phyloP scores from a whole-genome alignment of 2,888 invertebrate species.

The Drosophila aldrichi region DNA sequence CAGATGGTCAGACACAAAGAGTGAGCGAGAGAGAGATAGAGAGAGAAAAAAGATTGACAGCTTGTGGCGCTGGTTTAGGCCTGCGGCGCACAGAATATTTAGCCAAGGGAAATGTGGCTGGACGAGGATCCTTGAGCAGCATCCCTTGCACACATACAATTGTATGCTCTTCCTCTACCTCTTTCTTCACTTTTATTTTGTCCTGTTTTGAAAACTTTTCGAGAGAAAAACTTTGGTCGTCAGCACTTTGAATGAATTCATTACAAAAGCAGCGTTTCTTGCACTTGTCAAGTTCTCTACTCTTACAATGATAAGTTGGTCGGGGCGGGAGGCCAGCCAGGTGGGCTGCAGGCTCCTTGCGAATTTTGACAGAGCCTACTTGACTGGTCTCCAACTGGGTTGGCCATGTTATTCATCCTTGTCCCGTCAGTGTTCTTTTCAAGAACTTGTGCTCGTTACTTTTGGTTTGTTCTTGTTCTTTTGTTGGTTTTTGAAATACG shows the following conservation, averaged over 20 bases:
- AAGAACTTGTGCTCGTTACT: constrained; percentile 68
- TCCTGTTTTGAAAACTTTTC: constrained; percentile 41
- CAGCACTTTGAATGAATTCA: constrained; percentile 70
- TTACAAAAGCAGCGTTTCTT: constrained; percentile 61
- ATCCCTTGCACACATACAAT: constrained; percentile 17
- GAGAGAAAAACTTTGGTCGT: constrained; percentile 50
- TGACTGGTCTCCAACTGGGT: constrained; percentile 40
- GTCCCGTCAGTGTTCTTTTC: constrained; percentile 16
- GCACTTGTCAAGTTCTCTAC: constrained; percentile 57
- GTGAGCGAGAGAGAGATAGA: no score
- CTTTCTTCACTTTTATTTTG: constrained; percentile 10
- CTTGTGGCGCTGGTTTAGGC: constrained; percentile 58
- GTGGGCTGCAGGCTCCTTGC: constrained; percentile 38
- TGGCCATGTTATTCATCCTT: constrained; percentile 21
- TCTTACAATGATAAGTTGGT: constrained; percentile 18
- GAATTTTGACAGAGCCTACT: constrained; percentile 51
- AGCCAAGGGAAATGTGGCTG: constrained; percentile 42
- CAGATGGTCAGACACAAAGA: neutral
- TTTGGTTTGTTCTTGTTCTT: constrained; percentile 63
- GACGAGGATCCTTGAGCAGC: constrained; percentile 59
- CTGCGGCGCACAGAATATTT: constrained; percentile 61
- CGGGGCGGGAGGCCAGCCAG: constrained; percentile 25
- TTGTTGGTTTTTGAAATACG: constrained; percentile 63
- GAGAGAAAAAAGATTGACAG: constrained; percentile 14
- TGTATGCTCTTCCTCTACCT: constrained; percentile 18